Conservation (phyloP, 2,113 vertebrate genomes). For the Muntiacus muntjak region DNA sequence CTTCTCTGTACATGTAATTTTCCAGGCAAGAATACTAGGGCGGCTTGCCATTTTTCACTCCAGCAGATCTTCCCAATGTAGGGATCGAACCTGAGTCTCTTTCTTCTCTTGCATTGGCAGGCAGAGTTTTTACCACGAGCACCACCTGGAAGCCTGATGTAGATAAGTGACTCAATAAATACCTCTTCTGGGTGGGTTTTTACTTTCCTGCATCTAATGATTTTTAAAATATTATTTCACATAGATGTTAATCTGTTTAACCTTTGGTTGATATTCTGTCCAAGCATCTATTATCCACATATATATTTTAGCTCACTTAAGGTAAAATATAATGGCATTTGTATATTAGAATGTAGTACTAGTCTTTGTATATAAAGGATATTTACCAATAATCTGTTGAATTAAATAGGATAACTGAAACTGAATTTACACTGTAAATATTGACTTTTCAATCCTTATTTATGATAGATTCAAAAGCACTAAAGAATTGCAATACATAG, state of each 20-base stretch:
- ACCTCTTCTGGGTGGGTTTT: not conserved
- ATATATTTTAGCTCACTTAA: not conserved
- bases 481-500: not conserved
- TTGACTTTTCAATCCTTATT: not conserved
- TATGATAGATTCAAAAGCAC: not conserved
- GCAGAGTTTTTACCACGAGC: not conserved
- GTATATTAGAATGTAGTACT: not conserved
- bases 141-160: not conserved
- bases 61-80: not conserved
- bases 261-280: not conserved
- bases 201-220: not conserved
- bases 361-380: not conserved
- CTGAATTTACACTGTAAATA: not conserved
- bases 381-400: not conserved
- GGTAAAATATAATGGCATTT: not conserved
- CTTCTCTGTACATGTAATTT: not conserved
- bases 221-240: not conserved
- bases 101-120: not conserved
- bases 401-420: not conserved
- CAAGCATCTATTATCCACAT: not conserved
- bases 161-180: not conserved
- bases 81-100: accelerated
- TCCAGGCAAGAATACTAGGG: not conserved
- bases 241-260: not conserved
- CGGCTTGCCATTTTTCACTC: not conserved